Evolutionary conservation across 2,888 invertebrate genomes (phyloP).

Genomic region (Campopleginae sp.): DNA sequence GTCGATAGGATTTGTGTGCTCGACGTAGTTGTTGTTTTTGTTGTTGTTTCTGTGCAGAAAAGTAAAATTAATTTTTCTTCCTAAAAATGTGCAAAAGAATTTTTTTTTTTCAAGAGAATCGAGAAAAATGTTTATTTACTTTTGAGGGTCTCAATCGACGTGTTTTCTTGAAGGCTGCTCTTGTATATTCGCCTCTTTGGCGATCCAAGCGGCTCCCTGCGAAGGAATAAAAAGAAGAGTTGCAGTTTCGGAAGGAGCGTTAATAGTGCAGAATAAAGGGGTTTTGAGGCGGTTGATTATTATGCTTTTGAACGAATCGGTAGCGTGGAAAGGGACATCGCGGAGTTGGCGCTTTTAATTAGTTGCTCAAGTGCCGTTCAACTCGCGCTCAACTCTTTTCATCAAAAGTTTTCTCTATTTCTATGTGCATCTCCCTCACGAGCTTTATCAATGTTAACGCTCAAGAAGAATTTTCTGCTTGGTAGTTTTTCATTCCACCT

Average conservation of each 20-base stretch:
- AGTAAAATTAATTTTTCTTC: neutral
- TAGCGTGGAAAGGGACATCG: neutral
- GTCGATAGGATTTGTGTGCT: constrained; percentile 76
- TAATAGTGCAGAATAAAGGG: neutral
- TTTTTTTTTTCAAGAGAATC: neutral
- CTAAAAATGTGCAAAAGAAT: neutral
- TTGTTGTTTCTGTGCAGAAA: constrained; percentile 77
- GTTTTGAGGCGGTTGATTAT: neutral
- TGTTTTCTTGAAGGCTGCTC: constrained; percentile 84
- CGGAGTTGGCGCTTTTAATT: constrained; percentile 44
- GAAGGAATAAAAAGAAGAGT: neutral
- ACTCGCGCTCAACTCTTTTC: constrained; percentile 25
- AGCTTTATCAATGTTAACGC: constrained; percentile 9
- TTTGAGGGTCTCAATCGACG: constrained; percentile 84
- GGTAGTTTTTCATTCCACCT: neutral
- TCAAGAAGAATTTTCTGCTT: constrained; percentile 13
- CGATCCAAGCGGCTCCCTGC: constrained; percentile 88
- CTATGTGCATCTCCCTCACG: neutral
- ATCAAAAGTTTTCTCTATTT: neutral
- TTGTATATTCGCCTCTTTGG: constrained; percentile 85
- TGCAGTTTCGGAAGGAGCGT: neutral
- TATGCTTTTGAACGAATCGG: neutral
- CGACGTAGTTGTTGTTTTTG: constrained; percentile 78
- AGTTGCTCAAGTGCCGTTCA: constrained; percentile 31
- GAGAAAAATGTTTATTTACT: constrained; percentile 80